Evolutionary conservation across 2,888 invertebrate species (phyloP).

Genomic region (Spialia ferax): DNA sequence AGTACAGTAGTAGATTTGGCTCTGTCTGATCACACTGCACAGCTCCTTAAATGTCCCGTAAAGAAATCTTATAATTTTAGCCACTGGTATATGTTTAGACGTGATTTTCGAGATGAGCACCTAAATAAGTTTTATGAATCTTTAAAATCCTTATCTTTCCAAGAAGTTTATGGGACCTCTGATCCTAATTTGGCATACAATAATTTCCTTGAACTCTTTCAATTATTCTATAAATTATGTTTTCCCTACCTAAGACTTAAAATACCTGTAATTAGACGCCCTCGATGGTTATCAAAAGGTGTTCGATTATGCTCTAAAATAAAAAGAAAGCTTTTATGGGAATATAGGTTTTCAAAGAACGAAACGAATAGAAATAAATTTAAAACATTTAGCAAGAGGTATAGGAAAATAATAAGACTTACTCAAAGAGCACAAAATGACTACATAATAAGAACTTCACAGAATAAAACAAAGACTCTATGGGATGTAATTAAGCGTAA

Average conservation of each 20-base stretch:
- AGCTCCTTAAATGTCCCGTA: background rate
- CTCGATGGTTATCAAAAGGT: background rate
- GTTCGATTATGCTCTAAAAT: background rate
- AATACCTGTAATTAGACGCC: background rate
- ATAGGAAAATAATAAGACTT: background rate
- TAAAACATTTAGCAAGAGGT: background rate
- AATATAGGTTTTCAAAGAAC: conserved; percentile 1
- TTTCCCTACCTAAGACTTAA: background rate
- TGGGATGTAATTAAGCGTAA: background rate
- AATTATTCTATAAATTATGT: conserved; percentile 10
- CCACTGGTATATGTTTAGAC: background rate
- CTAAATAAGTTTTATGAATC: background rate
- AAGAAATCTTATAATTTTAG: background rate
- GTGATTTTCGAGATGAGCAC: background rate
- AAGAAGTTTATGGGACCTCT: background rate
- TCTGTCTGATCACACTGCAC: conserved; percentile 5
- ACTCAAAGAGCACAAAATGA: conserved; percentile 1
- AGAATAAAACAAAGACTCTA: background rate
- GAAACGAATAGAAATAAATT: background rate
- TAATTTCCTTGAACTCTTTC: conserved; percentile 1
- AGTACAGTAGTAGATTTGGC: background rate
- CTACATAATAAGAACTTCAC: background rate
- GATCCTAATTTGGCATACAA: conserved; percentile 3
- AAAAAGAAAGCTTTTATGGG: background rate
- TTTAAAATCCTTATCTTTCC: background rate